Evolutionary conservation across 2,113 vertebrate genomes (phyloP).

Genomic region (Illadopsis cleaveri): DNA sequence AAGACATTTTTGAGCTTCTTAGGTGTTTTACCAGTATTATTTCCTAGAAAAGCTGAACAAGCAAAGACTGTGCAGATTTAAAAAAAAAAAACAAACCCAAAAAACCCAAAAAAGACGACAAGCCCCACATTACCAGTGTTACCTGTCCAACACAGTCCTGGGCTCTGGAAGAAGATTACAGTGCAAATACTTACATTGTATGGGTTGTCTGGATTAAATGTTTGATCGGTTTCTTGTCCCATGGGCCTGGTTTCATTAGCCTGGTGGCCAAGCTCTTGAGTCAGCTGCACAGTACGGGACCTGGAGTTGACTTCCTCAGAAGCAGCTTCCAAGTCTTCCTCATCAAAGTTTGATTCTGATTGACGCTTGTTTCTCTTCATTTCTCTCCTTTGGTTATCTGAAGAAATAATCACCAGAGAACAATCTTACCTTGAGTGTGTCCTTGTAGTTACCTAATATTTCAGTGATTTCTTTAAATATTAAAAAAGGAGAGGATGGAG

Average conservation of each 20-base stretch:
- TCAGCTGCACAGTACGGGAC: background rate
- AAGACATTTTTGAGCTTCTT: background rate
- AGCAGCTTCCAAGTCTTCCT: slow-evolving; percentile 34
- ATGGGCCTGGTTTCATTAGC: slow-evolving; percentile 63
- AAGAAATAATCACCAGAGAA: background rate
- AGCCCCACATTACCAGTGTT: background rate
- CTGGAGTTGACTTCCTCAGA: slow-evolving; percentile 65
- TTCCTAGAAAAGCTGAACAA: background rate
- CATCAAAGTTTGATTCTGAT: slow-evolving; percentile 45
- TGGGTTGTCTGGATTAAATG: slow-evolving; percentile 90
- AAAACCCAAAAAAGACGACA: too few species aligned
- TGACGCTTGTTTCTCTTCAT: slow-evolving; percentile 74
- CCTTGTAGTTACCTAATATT: background rate
- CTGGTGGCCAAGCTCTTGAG: slow-evolving; percentile 40
- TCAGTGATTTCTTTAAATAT: background rate
- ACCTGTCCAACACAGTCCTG: background rate
- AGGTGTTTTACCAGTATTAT: background rate
- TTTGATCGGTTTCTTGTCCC: slow-evolving; percentile 67
- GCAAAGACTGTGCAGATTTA: background rate
- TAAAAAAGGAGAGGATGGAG: background rate
- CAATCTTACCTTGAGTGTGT: background rate
- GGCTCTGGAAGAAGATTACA: background rate
- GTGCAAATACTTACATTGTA: slow-evolving; percentile 83
- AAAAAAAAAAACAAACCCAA: too few species aligned
- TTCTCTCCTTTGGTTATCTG: slow-evolving; percentile 84